Evolutionary conservation across 2,113 vertebrate genomes (phyloP).

Genomic region (Ptilorrhoa leucosticta): DNA sequence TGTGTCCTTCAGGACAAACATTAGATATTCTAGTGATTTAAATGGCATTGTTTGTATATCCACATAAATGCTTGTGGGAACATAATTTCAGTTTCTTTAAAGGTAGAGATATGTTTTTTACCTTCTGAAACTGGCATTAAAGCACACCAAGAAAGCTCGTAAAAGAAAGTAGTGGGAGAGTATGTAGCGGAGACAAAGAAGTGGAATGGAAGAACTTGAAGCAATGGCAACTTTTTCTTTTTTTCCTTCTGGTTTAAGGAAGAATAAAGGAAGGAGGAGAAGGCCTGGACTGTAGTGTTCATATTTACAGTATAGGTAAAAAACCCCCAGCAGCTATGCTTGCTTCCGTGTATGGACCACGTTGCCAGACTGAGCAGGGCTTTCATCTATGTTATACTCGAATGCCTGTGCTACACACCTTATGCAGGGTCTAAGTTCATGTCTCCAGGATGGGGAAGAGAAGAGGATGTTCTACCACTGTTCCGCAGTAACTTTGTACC

Average conservation of each 20-base stretch:
- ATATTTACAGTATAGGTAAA: neutral
- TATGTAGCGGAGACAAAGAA: neutral
- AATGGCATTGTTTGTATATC: neutral
- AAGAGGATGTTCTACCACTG: neutral
- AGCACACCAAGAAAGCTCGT: neutral
- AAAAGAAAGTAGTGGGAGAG: neutral
- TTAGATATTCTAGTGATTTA: neutral
- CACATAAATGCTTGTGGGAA: neutral
- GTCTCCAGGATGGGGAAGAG: neutral
- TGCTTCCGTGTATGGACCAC: neutral
- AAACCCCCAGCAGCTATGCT: rapidly evolving
- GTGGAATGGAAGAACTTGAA: neutral
- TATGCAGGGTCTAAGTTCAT: neutral
- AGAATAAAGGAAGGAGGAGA: neutral
- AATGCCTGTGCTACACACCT: neutral
- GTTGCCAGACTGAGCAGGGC: neutral
- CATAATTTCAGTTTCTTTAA: neutral
- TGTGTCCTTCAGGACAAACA: neutral
- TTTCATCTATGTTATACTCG: neutral
- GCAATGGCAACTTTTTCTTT: neutral
- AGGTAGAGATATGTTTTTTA: neutral
- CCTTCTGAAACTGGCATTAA: neutral
- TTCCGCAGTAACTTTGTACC: neutral
- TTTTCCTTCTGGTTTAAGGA: neutral
- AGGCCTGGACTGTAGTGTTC: neutral